A percentile compares a stretch with the other conserved stretches of the same genome.
These are phyloP conservation scores for Merodon equestris DNA, from an alignment of 2,888 invertebrate species.

Conservation along the genomic window DNA sequence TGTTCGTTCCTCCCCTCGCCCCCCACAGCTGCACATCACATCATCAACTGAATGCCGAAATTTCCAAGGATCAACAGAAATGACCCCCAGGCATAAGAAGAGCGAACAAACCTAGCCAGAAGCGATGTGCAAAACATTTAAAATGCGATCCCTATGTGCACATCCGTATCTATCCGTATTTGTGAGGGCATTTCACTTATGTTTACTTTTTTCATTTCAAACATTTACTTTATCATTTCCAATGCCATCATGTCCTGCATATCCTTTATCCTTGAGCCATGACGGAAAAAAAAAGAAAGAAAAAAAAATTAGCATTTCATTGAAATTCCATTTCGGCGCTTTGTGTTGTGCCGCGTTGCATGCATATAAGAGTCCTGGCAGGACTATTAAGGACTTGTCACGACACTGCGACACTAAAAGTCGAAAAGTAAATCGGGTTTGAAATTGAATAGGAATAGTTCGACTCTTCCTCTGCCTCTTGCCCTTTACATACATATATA, in stretches of 20 bases:
- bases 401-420: slow-evolving; percentile 65
- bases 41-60: background rate
- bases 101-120: slow-evolving; percentile 16
- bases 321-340: slow-evolving; percentile 65
- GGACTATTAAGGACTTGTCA: slow-evolving; percentile 67
- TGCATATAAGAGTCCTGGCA: slow-evolving; percentile 55
- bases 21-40: background rate
- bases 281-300: slow-evolving; percentile 13
- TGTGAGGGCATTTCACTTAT: slow-evolving; percentile 21
- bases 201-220: slow-evolving; percentile 27
- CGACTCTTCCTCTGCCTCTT: slow-evolving; percentile 27
- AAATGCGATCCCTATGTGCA: background rate
- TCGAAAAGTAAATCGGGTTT: slow-evolving; percentile 68
- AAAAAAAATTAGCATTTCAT: slow-evolving; percentile 65
- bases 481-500: too few relatives aligned
- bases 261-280: slow-evolving; percentile 64
- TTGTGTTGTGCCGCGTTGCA: slow-evolving; percentile 50
- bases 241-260: slow-evolving; percentile 56
- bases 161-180: background rate
- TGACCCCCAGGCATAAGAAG: slow-evolving; percentile 18
- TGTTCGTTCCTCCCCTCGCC: background rate
- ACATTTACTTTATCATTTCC: slow-evolving; percentile 52
- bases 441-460: slow-evolving; percentile 67
- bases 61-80: slow-evolving; percentile 27
- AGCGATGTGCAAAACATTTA: slow-evolving; percentile 22